Conservation (phyloP, 2,888 invertebrate species). For the Euzetes globulus region DNA sequence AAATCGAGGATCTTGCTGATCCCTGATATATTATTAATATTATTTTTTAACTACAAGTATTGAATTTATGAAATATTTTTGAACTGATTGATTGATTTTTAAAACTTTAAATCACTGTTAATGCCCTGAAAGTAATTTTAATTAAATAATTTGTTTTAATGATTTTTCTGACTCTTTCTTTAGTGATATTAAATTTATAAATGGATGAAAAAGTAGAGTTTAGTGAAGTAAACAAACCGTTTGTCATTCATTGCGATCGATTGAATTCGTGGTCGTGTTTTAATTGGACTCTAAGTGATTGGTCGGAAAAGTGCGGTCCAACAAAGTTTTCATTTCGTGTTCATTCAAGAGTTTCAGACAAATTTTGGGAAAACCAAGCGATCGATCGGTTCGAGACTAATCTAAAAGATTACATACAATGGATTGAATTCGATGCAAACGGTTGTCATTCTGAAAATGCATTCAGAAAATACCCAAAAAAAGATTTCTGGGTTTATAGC, state of each 20-base stretch:
- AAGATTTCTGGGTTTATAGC: constrained; percentile 38
- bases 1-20: too few relatives aligned
- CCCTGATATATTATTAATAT: too few relatives aligned
- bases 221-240: background rate
- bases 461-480: constrained; percentile 32
- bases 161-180: background rate
- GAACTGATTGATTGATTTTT: too few relatives aligned
- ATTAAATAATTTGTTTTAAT: too few relatives aligned
- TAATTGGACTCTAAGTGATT: constrained; percentile 34
- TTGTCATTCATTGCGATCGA: constrained; percentile 9
- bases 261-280: constrained; percentile 31
- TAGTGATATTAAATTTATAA: background rate
- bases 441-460: constrained; percentile 30
- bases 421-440: constrained; percentile 26
- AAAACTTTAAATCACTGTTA: too few relatives aligned
- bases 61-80: too few relatives aligned
- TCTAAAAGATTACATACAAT: constrained; percentile 36
- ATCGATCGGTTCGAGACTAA: constrained; percentile 22
- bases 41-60: too few relatives aligned
- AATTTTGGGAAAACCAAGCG: constrained; percentile 34
- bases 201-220: background rate
- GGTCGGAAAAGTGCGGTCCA: constrained; percentile 27
- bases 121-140: too few relatives aligned
- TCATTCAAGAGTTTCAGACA: constrained; percentile 16
- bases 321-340: constrained; percentile 31